Base-by-base conservation (phyloP, 1,140 invertebrate species). In the Zaprionus kolodkinae region DNA sequence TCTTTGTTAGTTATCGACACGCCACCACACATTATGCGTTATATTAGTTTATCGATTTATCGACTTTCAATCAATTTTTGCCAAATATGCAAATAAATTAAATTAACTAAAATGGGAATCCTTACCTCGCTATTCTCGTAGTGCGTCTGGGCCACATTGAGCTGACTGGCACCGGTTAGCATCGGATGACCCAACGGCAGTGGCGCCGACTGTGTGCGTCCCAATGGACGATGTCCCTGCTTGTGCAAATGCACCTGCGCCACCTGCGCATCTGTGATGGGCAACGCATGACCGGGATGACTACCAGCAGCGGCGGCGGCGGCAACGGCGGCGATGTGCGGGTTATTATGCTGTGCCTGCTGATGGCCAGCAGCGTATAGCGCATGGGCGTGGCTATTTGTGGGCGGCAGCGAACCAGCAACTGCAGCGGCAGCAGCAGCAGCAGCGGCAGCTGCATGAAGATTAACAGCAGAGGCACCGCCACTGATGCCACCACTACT, bases 161-260 rank as follows among this genome's bases (percentile, higher is more conserved):
- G 60, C 59, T 92, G 80, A 27, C 73, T 75, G 54, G 84, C 78
- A 9, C 95, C 94, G 48, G 96, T 96, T 45, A 99, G 94, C 94
- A 98, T 96, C 27, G 97, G 98, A 94, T 99, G 97, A 3, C 97
- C 97, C n/a, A 99, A 94, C 27, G 98, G 98, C 77, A 99, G 93
- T 0, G 98, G 98, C 5, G 98, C 98, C 11, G 97, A 97, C 92
- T 98, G 97, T n/a, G 97, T 98, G 84, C 97, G 95, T 71, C 97
- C 97, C 92, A 98, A 94, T 70, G 97, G 97, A 77, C 97, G 94
- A 84, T 96, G 95, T 78, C 95, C 94, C 93, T 95, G 94, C 93
- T 96, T 96, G 92, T 95, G 95, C 30, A 97, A 94, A 88, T 96
- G 95, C 76, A 96, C 96, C 87, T 96, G 95, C 63, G 95, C 95